Evolutionary conservation across 92 coral and sea anemone species (phyloP), one percentile per base, ranked within the genome.

Genomic region (Micromussa lordhowensis): DNA sequence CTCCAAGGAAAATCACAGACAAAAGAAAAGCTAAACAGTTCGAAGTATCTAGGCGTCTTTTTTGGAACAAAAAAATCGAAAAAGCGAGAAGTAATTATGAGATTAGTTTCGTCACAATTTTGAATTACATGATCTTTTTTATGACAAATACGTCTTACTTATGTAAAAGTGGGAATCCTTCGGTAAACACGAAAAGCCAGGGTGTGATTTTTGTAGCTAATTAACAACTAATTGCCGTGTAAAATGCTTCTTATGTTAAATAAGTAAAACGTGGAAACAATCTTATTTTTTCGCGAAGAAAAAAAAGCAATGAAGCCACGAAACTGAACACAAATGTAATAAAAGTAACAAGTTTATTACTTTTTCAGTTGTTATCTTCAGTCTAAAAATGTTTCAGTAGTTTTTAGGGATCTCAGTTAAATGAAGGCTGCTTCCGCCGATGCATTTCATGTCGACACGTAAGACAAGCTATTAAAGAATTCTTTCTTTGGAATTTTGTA

Each of bases 71-170:
- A 53, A 3, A 78, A 53, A 78, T 54, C 68, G 17, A 54, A 34
- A 78, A 61, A 78, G 19, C 66, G 22, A 28, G 44, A 53, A 8
- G 82, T 26, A 82, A 88, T 35, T 91, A 29, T 58, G 26, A 68
- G 94, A 93, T 77, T 93, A 93, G 86, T 88, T 88, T 24, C 82
- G 76, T 72, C 88, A 91, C 82, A 77, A 88, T 51, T 84, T 93
- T 68, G 49, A 69, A 82, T 82, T 35, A 82, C 58, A 76, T 68
- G 70, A 40, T 79, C 89, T 40, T 61, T 44, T 30, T 21, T 22
- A 35, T 68, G 78, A 82, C 86, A 54, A 30, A 6, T 51, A 34
- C 26, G 87, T 70, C 49, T 54, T 8, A 44, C 64, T 31, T 71
- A 53, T 80, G 87, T 72, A 83, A 73, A 71, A 71, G 21, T 11